Evolutionary conservation across 2,888 invertebrate species (phyloP).

Genomic region (Epiblema foenella): DNA sequence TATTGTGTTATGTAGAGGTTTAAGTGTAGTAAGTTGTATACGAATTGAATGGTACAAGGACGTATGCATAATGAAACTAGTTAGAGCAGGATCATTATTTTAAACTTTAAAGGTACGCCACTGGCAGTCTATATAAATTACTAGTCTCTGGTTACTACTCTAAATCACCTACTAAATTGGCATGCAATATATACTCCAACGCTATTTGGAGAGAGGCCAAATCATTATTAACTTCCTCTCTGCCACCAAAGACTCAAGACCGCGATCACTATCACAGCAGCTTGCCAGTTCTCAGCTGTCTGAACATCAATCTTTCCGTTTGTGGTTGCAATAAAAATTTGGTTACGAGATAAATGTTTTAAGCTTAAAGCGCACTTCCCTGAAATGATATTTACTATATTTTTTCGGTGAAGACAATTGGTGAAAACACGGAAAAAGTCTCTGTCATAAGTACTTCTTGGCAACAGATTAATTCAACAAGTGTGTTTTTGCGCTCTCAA

Average conservation of each 20-base stretch:
- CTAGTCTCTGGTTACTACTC: not conserved
- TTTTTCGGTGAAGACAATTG: not conserved
- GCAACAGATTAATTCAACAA: too few species aligned
- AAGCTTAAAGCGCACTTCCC: not conserved
- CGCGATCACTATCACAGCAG: constrained; percentile 37
- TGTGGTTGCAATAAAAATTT: not conserved
- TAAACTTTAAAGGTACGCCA: too few species aligned
- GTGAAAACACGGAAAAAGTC: too few species aligned
- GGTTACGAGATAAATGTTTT: not conserved
- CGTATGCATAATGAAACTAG: too few species aligned
- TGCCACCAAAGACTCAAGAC: constrained; percentile 33
- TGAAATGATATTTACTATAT: not conserved
- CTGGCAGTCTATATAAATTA: constrained; percentile 8
- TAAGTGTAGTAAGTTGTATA: not conserved
- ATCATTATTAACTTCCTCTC: constrained; percentile 44
- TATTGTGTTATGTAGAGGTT: too few species aligned
- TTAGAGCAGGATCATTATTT: too few species aligned
- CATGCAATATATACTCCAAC: constrained; percentile 32
- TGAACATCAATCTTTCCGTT: constrained; percentile 4
- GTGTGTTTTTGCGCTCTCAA: too few species aligned
- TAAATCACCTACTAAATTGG: constrained; percentile 37
- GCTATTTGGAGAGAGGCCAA: constrained; percentile 39
- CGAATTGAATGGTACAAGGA: too few species aligned
- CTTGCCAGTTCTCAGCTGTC: constrained; percentile 16
- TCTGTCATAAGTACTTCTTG: too few species aligned